Evolutionary conservation across 1,140 invertebrate species (phyloP).

Genomic region (Drosophila parvula): DNA sequence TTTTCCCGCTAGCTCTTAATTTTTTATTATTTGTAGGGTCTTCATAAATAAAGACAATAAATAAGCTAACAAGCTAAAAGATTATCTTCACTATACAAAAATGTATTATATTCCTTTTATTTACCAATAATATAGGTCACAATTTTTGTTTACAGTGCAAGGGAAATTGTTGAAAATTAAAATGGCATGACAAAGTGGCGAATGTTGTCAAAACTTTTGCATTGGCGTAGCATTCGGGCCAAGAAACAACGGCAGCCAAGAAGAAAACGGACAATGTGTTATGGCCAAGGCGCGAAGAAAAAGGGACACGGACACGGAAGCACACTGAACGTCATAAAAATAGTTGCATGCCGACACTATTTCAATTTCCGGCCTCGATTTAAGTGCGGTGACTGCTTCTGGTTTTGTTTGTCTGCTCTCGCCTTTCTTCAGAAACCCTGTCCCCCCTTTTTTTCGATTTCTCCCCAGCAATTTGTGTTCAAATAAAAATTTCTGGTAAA

Average conservation of each 20-base stretch:
- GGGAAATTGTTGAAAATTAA: slow-evolving; percentile 64
- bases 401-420: slow-evolving; percentile 3
- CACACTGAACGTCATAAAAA: slow-evolving; percentile 26
- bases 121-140: too few relatives aligned
- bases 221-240: slow-evolving; percentile 29
- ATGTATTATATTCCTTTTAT: too few relatives aligned
- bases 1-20: too few relatives aligned
- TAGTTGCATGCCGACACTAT: slow-evolving; percentile 46
- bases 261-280: slow-evolving; percentile 34
- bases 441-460: too few relatives aligned
- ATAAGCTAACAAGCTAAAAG: too few relatives aligned
- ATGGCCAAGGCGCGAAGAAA: background rate
- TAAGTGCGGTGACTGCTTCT: slow-evolving; percentile 9
- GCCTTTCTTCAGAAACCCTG: background rate
- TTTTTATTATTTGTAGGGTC: too few relatives aligned
- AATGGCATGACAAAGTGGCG: slow-evolving; percentile 80
- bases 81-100: too few relatives aligned
- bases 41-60: too few relatives aligned
- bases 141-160: background rate
- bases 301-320: background rate
- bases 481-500: slow-evolving; percentile 16
- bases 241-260: slow-evolving; percentile 7
- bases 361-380: slow-evolving; percentile 67
- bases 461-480: slow-evolving; percentile 10
- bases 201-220: slow-evolving; percentile 78